Evolutionary conservation across 2,113 vertebrate species (phyloP).

Genomic region (Pseudopodoces humilis): DNA sequence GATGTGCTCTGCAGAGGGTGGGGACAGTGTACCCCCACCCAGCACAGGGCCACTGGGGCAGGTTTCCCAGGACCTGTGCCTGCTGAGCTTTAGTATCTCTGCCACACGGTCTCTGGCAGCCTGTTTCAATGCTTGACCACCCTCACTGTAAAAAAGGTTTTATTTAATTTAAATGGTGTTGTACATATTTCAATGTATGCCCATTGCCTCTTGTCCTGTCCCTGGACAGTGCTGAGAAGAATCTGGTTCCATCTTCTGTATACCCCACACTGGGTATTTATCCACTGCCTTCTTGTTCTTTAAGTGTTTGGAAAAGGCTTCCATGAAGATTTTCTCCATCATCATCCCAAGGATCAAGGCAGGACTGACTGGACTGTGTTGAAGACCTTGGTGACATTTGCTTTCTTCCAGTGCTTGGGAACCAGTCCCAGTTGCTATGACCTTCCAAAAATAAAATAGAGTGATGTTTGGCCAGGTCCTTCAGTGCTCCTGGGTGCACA

Average conservation of each 20-base stretch:
- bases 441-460: not conserved
- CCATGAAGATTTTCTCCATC: not conserved
- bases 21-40: not conserved
- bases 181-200: not conserved
- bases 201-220: not conserved
- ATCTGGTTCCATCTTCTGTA: not conserved
- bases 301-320: not conserved
- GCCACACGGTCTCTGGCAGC: not conserved
- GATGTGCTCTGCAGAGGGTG: not conserved
- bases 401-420: not conserved
- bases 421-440: not conserved
- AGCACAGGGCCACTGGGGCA: not conserved
- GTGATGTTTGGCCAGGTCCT: not conserved
- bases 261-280: not conserved
- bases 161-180: not conserved
- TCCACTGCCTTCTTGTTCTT: not conserved
- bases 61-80: not conserved
- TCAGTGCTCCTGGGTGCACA: not conserved
- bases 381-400: not conserved
- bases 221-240: not conserved
- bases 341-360: not conserved
- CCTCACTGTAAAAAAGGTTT: accelerated
- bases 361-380: not conserved
- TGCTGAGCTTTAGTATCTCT: not conserved
- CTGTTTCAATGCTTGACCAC: not conserved